phyloP scores from a whole-genome alignment of 1,140 invertebrate genomes.

The Zaprionus ghesquierei region DNA sequence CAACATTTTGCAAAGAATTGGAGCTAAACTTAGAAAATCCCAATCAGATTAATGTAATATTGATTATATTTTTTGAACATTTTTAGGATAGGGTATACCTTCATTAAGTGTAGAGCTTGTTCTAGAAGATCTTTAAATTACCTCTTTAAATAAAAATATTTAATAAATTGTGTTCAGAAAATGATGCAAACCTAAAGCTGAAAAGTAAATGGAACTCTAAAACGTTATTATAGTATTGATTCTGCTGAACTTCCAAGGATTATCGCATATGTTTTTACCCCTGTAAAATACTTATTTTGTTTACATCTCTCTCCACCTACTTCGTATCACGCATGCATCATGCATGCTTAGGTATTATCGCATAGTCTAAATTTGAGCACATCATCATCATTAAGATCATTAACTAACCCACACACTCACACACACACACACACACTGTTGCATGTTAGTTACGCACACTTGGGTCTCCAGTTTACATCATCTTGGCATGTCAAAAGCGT shows the following conservation, averaged over 20 bases:
- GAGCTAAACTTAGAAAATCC: no score
- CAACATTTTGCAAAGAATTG: no score
- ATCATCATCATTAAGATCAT: constrained; percentile 17
- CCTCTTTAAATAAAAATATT: no score
- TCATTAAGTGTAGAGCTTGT: no score
- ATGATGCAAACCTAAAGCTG: no score
- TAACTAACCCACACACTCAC: constrained; percentile 24
- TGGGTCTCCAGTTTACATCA: constrained; percentile 46
- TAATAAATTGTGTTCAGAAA: no score
- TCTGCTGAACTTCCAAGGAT: neutral
- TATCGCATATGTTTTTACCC: neutral
- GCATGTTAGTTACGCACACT: constrained; percentile 24
- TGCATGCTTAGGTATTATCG: neutral
- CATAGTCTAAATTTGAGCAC: constrained; percentile 24
- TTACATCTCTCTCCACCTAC: neutral
- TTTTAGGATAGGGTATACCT: no score
- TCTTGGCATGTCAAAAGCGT: constrained; percentile 48
- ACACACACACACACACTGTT: constrained; percentile 8
- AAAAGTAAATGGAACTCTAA: no score
- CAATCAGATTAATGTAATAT: no score
- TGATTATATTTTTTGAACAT: no score
- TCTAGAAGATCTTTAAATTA: no score
- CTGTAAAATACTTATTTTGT: neutral
- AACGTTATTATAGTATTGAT: neutral
- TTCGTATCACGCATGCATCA: neutral